These are phyloP conservation scores for Drosophila chauvacae DNA, from an alignment of 1,140 invertebrate species.

Conservation along the genomic window DNA sequence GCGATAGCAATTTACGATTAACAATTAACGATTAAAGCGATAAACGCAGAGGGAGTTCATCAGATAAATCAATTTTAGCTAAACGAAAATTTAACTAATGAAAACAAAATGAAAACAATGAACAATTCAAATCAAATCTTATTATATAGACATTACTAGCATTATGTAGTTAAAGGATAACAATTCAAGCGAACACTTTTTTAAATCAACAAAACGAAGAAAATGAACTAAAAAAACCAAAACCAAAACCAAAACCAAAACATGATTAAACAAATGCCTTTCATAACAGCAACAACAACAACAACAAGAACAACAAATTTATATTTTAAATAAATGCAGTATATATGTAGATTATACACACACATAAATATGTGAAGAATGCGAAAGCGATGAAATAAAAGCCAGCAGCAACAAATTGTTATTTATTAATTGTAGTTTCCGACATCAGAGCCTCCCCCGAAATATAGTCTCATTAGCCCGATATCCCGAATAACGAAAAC, in stretches of 20 bases:
- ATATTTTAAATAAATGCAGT: slow-evolving; percentile 75
- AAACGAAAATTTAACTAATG: slow-evolving; percentile 46
- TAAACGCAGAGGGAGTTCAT: slow-evolving; percentile 40
- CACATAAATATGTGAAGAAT: slow-evolving; percentile 26
- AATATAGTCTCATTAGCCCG: slow-evolving; percentile 15
- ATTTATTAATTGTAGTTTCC: slow-evolving; percentile 59
- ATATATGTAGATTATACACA: slow-evolving; percentile 58
- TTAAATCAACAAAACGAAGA: slow-evolving; percentile 47
- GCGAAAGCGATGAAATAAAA: slow-evolving; percentile 44
- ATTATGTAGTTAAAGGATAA: slow-evolving; percentile 76
- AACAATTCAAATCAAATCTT: slow-evolving; percentile 80
- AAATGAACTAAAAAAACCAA: slow-evolving; percentile 25
- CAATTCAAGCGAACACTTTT: slow-evolving; percentile 56
- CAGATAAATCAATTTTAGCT: slow-evolving; percentile 55
- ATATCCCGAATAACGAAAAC: slow-evolving; percentile 8
- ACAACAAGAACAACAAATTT: slow-evolving; percentile 56
- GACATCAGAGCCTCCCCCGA: slow-evolving; percentile 8
- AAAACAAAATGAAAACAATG: slow-evolving; percentile 57
- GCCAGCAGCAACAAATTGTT: slow-evolving; percentile 43
- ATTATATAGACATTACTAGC: slow-evolving; percentile 69
- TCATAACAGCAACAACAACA: slow-evolving; percentile 59
- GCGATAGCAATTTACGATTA: slow-evolving; percentile 22
- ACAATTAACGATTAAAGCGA: slow-evolving; percentile 37
- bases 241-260: slow-evolving; percentile 35
- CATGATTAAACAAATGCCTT: slow-evolving; percentile 70